Percentiles rank a stretch among this genome's conserved stretches.
These are phyloP conservation scores for Myopa tessellatipennis DNA, from an alignment of 2,888 invertebrate genomes.

Conservation along the genomic window DNA sequence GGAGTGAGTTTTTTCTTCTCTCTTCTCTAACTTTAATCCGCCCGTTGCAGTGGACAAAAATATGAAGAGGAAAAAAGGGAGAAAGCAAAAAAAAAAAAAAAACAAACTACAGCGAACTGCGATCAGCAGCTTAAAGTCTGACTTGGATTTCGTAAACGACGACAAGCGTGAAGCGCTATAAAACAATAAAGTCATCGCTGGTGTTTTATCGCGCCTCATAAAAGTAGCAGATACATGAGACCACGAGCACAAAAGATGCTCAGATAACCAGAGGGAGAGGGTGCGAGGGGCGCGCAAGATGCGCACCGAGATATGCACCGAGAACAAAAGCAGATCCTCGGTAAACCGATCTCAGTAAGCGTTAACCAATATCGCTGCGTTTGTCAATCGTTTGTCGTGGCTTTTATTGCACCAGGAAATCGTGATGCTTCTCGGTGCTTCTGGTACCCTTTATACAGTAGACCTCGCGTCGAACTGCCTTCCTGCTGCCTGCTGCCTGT, in stretches of 20 bases:
- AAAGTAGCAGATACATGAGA: constrained; percentile 32
- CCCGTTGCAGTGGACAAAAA: constrained; percentile 16
- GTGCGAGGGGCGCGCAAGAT: constrained; percentile 48
- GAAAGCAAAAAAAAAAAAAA: background rate
- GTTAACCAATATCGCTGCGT: constrained; percentile 29
- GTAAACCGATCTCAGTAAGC: constrained; percentile 35
- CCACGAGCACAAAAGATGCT: background rate
- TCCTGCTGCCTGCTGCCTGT: background rate
- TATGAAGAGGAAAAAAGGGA: constrained; percentile 1
- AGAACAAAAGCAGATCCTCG: background rate
- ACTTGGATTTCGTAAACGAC: constrained; percentile 28
- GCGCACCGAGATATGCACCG: constrained; percentile 47
- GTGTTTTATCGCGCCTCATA: constrained; percentile 37
- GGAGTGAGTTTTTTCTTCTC: constrained; percentile 12
- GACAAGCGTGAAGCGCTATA: constrained; percentile 31
- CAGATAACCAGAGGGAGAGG: background rate
- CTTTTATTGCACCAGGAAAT: constrained; percentile 28
- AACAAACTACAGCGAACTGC: too few species aligned
- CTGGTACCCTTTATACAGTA: background rate
- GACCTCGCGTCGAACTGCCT: background rate
- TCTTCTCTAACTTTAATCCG: constrained; percentile 24
- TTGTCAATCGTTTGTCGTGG: constrained; percentile 36
- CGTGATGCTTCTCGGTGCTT: constrained; percentile 3
- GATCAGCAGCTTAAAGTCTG: background rate
- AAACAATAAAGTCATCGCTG: constrained; percentile 37